Evolutionary conservation across 2,113 vertebrate genomes (phyloP), one percentile per base, ranked within the genome.

Genomic region (Aptenodytes forsteri): DNA sequence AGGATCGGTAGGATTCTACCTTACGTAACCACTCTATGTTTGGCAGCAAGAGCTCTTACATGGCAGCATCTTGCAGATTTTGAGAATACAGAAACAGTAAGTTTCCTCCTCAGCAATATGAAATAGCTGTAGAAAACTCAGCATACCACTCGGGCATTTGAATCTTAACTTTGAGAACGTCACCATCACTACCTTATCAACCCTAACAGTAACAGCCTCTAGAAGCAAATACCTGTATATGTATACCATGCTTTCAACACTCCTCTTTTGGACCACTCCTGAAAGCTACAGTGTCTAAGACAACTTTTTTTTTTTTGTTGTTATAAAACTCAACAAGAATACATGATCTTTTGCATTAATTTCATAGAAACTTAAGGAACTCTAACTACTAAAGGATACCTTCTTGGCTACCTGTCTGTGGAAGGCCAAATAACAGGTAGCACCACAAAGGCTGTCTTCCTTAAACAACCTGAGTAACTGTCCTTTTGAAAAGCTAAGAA

Each of bases 1-100:
- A 93, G 77, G 29, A 93, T 84, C 87, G 79, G 65, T 11, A 79
- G 47, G 44, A 84, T 84, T 87, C 78, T 85, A 30, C 46, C 42
- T 95, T 85, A 96, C 1, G 2, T 95, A 95, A 95, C 34, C 25
- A 40, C 55, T 38, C 61, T 17, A 80, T 70, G n/a, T 54, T 80
- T 66, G 82, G 87, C 89, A 96, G 79, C 23, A 72, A 65, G 52
- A 82, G 40, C 40, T 91, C 52, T 72, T 55, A 11, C 26, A 59
- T 3, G 5, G 62, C 69, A 96, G 44, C 61, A 82, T 65, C 66
- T 90, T 92, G 66, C 85, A 72, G 85, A 67, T 47, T 66, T 58
- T 76, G 38, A 71, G 56, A 58, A 34, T 6, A 67, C 13, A 25
- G 52, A 29, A 82, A 58, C 3, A 12, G 46, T 4, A 80, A 56